Conservation (phyloP, 2,797 vertebrate genomes). For the Periparus ater region DNA sequence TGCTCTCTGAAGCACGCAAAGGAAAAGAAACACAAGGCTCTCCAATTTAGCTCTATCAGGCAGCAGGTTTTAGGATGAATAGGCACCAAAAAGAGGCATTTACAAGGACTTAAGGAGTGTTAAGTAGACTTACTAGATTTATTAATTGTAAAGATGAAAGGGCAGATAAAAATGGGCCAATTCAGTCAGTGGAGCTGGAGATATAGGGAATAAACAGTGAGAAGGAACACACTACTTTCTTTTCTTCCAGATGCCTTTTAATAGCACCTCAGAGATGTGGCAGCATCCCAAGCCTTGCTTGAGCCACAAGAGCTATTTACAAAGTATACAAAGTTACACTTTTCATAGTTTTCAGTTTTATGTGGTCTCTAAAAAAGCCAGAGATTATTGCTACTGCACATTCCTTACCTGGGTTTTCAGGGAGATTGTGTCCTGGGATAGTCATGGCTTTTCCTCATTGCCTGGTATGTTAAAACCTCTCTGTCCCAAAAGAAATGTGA, state of each 20-base stretch:
- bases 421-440: neutral
- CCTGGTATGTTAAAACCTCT: neutral
- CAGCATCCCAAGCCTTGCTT: neutral
- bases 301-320: neutral
- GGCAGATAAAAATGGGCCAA: neutral
- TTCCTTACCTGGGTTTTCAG: neutral
- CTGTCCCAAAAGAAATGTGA: neutral
- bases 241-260: neutral
- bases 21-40: neutral
- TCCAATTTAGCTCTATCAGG: neutral
- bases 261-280: neutral
- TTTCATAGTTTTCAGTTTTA: neutral
- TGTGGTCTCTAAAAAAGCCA: neutral
- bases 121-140: neutral
- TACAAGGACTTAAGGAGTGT: neutral
- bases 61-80: neutral
- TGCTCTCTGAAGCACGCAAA: neutral
- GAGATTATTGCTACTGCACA: rapidly evolving
- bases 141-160: neutral
- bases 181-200: neutral
- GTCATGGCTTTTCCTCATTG: neutral
- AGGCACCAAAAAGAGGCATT: neutral
- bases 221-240: neutral
- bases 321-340: neutral
- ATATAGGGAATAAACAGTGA: neutral